Conservation (phyloP, 2,113 vertebrate genomes). For the Poecile atricapillus region DNA sequence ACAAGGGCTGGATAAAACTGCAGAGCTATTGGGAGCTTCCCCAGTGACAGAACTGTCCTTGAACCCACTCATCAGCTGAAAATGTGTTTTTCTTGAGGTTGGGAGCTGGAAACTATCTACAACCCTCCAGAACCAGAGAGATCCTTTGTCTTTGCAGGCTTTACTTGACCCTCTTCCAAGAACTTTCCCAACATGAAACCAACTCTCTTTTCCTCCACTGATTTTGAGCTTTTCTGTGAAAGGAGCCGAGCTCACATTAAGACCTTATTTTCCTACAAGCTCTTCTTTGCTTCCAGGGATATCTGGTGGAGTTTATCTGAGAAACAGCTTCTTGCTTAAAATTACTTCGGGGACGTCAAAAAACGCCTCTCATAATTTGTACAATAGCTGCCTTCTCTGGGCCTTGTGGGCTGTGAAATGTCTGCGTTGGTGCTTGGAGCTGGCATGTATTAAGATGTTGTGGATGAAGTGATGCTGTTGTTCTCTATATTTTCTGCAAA, state of each 20-base stretch:
- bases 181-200: not conserved
- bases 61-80: not conserved
- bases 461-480: constrained; percentile 6
- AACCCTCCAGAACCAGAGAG: not conserved
- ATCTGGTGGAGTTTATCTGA: not conserved
- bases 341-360: not conserved
- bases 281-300: not conserved
- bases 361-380: not conserved
- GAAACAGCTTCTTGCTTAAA: not conserved
- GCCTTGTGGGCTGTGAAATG: constrained; percentile 34
- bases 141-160: not conserved
- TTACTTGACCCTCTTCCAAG: not conserved
- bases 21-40: not conserved
- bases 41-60: not conserved
- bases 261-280: not conserved
- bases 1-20: not conserved
- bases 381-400: constrained; percentile 48
- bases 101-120: not conserved
- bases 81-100: not conserved
- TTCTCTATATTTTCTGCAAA: constrained; percentile 3
- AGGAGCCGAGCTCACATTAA: not conserved
- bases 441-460: not conserved
- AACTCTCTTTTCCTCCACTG: not conserved
- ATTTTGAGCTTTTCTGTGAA: not conserved
- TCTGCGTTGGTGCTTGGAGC: not conserved